phyloP scores from a whole-genome alignment of 2,113 vertebrate species.

The Marmota flaviventris region DNA sequence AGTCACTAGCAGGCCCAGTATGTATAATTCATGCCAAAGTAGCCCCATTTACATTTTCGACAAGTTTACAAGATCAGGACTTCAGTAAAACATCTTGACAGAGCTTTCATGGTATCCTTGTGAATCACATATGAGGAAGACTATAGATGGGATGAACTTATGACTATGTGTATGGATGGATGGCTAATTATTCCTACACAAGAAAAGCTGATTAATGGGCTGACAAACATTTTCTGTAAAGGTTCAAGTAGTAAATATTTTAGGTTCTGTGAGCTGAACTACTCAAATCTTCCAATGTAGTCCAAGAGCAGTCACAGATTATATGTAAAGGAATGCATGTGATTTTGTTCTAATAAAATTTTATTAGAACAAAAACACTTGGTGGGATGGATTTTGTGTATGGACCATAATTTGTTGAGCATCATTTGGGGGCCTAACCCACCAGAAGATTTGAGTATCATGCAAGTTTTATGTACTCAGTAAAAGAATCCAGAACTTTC shows the following conservation, averaged over 20 bases:
- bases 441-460: not conserved
- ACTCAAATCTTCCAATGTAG: not conserved
- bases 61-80: not conserved
- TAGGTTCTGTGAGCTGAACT: not conserved
- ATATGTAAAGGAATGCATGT: not conserved
- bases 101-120: not conserved
- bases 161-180: not conserved
- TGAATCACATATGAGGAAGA: not conserved
- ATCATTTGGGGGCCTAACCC: not conserved
- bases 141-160: not conserved
- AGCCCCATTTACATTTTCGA: not conserved
- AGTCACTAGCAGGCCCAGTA: not conserved
- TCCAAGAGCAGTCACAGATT: not conserved
- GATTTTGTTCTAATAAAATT: slow-evolving; percentile 11
- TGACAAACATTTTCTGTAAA: not conserved
- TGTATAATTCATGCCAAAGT: not conserved
- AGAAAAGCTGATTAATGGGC: not conserved
- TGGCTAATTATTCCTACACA: not conserved
- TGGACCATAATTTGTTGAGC: not conserved
- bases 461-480: not conserved
- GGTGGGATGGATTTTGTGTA: not conserved
- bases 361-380: slow-evolving; percentile 4
- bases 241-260: not conserved
- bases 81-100: slow-evolving; percentile 36
- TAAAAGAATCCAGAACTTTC: not conserved